These are phyloP conservation scores for Ophthalmolycus amberensis DNA, from an alignment of 2,113 vertebrate genomes.

Conservation along the genomic window DNA sequence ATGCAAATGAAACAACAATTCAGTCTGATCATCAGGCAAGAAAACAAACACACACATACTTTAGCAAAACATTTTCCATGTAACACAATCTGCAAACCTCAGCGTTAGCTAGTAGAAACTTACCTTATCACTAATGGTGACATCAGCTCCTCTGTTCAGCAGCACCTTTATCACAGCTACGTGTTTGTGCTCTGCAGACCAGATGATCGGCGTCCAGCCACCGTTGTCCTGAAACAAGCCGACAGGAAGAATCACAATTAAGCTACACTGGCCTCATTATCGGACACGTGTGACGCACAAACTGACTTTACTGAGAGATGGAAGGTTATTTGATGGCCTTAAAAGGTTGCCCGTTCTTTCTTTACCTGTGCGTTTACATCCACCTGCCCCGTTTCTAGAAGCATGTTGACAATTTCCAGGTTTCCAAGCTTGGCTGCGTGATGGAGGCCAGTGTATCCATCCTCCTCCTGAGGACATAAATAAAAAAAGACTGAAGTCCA, in stretches of 20 bases:
- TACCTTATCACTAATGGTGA: conserved; percentile 91
- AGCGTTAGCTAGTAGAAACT: conserved; percentile 12
- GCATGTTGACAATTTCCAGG: conserved; percentile 88
- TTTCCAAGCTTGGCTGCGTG: conserved; percentile 92
- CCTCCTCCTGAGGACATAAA: conserved; percentile 85
- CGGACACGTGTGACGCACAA: background rate
- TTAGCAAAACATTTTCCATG: background rate
- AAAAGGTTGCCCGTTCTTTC: background rate
- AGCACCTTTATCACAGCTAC: conserved; percentile 88
- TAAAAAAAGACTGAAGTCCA: background rate
- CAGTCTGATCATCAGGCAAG: background rate
- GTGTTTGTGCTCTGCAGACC: conserved; percentile 94
- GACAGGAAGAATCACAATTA: background rate
- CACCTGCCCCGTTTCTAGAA: conserved; percentile 91
- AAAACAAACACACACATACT: background rate
- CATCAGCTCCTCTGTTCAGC: conserved; percentile 89
- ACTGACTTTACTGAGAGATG: background rate
- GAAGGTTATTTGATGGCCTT: background rate
- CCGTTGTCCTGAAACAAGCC: conserved; percentile 86
- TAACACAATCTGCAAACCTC: background rate
- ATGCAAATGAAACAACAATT: background rate
- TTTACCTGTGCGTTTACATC: conserved; percentile 92
- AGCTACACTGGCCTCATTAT: background rate
- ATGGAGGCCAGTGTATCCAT: conserved; percentile 92
- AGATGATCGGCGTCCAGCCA: conserved; percentile 95